Evolutionary conservation across 2,113 vertebrate genomes (phyloP).

Genomic region (Calidris pugnax): DNA sequence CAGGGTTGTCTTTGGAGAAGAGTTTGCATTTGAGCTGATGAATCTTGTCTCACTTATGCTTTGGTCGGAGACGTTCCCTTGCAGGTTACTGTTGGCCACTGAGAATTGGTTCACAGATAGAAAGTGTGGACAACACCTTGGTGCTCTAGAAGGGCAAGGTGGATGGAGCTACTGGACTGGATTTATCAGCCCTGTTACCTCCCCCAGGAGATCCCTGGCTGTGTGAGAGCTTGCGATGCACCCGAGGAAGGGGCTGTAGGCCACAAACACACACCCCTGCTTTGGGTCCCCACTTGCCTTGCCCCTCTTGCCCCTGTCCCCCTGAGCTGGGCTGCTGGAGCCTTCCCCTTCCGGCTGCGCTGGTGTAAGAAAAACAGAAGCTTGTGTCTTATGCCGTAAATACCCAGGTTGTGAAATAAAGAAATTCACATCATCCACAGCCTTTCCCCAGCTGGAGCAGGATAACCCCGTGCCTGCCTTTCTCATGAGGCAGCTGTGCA

Average conservation of each 20-base stretch:
- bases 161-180: neutral
- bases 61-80: neutral
- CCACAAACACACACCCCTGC: too few relatives aligned
- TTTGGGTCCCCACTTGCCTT: neutral
- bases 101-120: neutral
- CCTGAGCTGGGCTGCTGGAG: neutral
- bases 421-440: neutral
- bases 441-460: neutral
- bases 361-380: neutral
- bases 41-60: neutral
- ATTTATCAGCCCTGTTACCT: neutral
- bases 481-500: neutral
- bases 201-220: neutral
- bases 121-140: neutral
- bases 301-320: neutral
- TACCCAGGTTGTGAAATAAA: neutral
- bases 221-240: too few relatives aligned
- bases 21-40: neutral
- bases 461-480: neutral
- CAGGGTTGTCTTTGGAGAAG: rapidly evolving
- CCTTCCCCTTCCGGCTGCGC: rapidly evolving
- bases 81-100: neutral
- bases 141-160: neutral
- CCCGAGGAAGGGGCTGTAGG: neutral
- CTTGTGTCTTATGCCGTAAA: neutral